These are phyloP conservation scores for Epirrhoe tristata DNA, from an alignment of 2,888 invertebrate species.

Conservation along the genomic window DNA sequence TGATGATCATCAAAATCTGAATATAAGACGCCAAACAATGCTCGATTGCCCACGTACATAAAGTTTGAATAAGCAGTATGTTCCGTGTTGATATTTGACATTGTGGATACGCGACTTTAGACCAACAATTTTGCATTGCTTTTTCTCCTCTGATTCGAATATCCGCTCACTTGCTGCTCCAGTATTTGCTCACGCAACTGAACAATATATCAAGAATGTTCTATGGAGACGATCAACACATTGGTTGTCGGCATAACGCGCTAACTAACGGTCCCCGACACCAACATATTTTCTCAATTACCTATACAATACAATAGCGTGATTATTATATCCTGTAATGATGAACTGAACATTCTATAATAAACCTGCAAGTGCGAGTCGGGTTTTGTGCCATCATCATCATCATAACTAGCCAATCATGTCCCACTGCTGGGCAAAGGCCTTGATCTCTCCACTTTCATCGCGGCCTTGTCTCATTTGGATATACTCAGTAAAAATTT, in stretches of 20 bases:
- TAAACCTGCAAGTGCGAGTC: not conserved
- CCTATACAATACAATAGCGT: not conserved
- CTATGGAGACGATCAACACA: not conserved
- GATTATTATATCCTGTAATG: not conserved
- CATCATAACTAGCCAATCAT: too few relatives aligned
- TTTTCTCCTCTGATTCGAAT: constrained; percentile 10
- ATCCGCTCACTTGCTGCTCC: constrained; percentile 3
- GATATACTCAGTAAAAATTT: too few relatives aligned
- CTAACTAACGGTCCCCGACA: not conserved
- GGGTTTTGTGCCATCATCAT: too few relatives aligned
- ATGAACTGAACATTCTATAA: not conserved
- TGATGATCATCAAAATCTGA: too few relatives aligned
- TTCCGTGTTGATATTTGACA: too few relatives aligned
- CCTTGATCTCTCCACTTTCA: too few relatives aligned
- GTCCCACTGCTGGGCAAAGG: too few relatives aligned
- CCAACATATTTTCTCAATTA: not conserved
- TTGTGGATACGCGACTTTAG: constrained; percentile 1
- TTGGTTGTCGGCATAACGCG: not conserved
- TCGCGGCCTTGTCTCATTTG: too few relatives aligned
- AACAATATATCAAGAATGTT: not conserved
- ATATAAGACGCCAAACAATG: too few relatives aligned
- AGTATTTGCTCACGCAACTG: not conserved
- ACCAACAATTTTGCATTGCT: not conserved
- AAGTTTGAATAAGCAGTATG: too few relatives aligned
- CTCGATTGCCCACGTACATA: too few relatives aligned